phyloP scores from a whole-genome alignment of 1,140 invertebrate genomes.

The Globodera rostochiensis region DNA sequence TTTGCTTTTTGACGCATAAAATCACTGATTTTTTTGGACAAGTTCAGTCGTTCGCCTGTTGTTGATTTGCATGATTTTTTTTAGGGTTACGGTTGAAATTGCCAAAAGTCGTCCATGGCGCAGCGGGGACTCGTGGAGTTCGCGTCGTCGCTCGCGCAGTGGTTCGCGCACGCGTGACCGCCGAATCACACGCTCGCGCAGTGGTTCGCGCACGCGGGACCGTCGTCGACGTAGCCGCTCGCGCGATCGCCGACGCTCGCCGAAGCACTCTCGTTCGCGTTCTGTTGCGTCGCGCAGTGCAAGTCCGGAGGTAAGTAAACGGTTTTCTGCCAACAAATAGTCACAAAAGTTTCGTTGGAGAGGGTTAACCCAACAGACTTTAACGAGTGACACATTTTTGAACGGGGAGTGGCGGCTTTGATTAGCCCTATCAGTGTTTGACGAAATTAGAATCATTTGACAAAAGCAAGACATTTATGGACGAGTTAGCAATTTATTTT shows the following conservation, averaged over 20 bases:
- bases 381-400: not conserved
- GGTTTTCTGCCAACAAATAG: too few species aligned
- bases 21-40: not conserved
- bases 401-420: not conserved
- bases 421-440: not conserved
- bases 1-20: slow-evolving; percentile 14
- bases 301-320: slow-evolving; percentile 20
- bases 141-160: slow-evolving; percentile 36
- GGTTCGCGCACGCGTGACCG: slow-evolving; percentile 27
- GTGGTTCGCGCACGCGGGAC: slow-evolving; percentile 17
- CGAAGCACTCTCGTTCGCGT: slow-evolving; percentile 20
- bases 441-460: not conserved
- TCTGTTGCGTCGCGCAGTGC: slow-evolving; percentile 7
- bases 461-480: not conserved
- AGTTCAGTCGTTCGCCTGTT: too few species aligned
- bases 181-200: slow-evolving; percentile 29
- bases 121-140: slow-evolving; percentile 21
- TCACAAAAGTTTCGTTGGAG: not conserved
- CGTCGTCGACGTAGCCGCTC: slow-evolving; percentile 23
- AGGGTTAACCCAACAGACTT: not conserved
- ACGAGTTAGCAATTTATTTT: not conserved
- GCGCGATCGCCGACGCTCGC: not conserved
- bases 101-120: slow-evolving; percentile 50
- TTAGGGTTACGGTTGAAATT: slow-evolving; percentile 51
- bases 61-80: not conserved